Percentiles rank a stretch among this genome's conserved stretches.
These are phyloP conservation scores for Etheostoma cragini DNA, from an alignment of 2,113 vertebrate species.

Conservation along the genomic window DNA sequence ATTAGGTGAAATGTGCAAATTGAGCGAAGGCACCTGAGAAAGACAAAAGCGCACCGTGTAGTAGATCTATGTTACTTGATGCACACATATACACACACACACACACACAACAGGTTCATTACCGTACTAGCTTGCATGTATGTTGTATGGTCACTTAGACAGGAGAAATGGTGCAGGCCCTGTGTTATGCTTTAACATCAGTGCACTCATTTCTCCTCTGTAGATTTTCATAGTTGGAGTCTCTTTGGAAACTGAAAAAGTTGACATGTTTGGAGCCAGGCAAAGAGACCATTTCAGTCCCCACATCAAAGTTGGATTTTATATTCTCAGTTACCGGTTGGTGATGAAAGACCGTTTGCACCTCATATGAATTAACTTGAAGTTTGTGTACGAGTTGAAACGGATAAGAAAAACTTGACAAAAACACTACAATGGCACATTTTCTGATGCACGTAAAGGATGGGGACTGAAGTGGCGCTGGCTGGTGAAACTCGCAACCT, in stretches of 20 bases:
- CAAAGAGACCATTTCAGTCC: constrained; percentile 71
- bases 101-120: constrained; percentile 71
- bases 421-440: constrained; percentile 40
- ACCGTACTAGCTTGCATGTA: constrained; percentile 85
- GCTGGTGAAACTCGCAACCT: constrained; percentile 64
- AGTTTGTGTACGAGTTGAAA: constrained; percentile 30
- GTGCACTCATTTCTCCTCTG: constrained; percentile 71
- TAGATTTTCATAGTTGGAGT: constrained; percentile 83
- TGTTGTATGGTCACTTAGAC: constrained; percentile 84
- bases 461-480: constrained; percentile 66
- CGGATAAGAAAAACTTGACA: constrained; percentile 31
- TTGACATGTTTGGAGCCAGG: constrained; percentile 65
- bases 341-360: constrained; percentile 39
- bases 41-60: constrained; percentile 68
- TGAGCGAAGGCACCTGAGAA: constrained; percentile 41
- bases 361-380: constrained; percentile 45
- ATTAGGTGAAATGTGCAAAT: constrained; percentile 55
- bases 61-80: constrained; percentile 81
- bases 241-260: constrained; percentile 70
- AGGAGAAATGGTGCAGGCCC: constrained; percentile 63
- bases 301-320: constrained; percentile 29
- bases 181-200: constrained; percentile 35
- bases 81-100: constrained; percentile 70
- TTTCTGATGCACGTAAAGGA: constrained; percentile 60
- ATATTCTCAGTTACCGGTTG: constrained; percentile 25